Base-by-base conservation (phyloP, 2,888 invertebrate genomes). In the Himalopsyche anomala region DNA sequence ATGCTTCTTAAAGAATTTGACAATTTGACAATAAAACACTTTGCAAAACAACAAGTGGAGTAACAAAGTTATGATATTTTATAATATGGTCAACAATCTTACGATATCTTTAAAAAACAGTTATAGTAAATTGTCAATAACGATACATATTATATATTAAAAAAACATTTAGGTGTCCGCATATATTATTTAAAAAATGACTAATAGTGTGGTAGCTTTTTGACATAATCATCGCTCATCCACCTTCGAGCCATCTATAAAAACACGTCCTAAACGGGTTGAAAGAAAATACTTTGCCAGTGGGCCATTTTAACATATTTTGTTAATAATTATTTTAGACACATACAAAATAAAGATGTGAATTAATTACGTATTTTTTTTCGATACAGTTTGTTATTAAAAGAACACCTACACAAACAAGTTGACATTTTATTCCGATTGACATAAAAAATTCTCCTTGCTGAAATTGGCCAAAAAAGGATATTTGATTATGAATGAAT, bases 301-400 rank as follows among this genome's bases (percentile, higher is more conserved):
- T 62, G 62, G 62, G 62, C 62, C 62, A 62, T 62, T 62, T 62
- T 62, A 62, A 62, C 62, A 62, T 19, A 62, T 62, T 62, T 19
- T 62, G 62, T 62, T 62, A 19, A 62, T 19, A 19, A 62, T 62
- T 5, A 62, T 19, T 19, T 9, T 62, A 19, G 62, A 62, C 28
- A 62, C 45, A 45, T 8, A 45, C 62, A 28, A 62, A 62, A 19
- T 62, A 19, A 11, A 62, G 62, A 62, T 62, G 62, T 62, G 62
- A 62, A 62, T 62, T 62, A 62, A 62, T 62, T 62, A 62, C 15
- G 51, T 12, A 6, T 55, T 62, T 62, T 62, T n/a, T 19, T 2
- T 3, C 9, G 19, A 19, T 19, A 62, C 62, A 62, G 28, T 62
- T 62, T 19, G 28, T 62, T 62, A 62, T 28, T 62, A 9, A 62